A percentile compares a stretch with the other conserved stretches of the same genome.
These are phyloP conservation scores for Epirrhoe alternata DNA, from an alignment of 2,888 invertebrate genomes.

Conservation along the genomic window DNA sequence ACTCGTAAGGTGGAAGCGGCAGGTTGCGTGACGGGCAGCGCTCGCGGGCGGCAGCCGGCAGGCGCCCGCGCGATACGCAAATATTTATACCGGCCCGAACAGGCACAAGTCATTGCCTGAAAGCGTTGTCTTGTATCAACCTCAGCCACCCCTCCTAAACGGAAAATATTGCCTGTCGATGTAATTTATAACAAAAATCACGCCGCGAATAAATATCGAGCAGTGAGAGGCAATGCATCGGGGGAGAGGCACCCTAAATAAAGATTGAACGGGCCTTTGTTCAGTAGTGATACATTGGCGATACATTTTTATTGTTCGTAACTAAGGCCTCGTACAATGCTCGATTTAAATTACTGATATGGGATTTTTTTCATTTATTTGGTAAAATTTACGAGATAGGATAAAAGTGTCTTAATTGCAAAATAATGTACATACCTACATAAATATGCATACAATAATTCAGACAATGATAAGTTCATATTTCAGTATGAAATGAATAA, in stretches of 20 bases:
- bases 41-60: conserved; percentile 54
- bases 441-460: too few species aligned
- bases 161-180: conserved; percentile 75
- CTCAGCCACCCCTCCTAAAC: conserved; percentile 57
- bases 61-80: conserved; percentile 70
- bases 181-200: conserved; percentile 68
- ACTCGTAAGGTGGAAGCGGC: conserved; percentile 62
- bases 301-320: conserved; percentile 45
- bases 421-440: not conserved
- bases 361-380: conserved; percentile 4
- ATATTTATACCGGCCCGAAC: conserved; percentile 69
- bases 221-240: conserved; percentile 44
- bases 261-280: conserved; percentile 61
- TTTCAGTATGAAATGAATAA: not conserved
- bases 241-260: conserved; percentile 57
- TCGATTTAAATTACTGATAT: conserved; percentile 27
- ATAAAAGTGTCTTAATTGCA: not conserved
- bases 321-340: conserved; percentile 35
- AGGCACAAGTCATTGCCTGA: conserved; percentile 75
- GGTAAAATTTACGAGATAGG: conserved; percentile 9
- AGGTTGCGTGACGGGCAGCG: conserved; percentile 68
- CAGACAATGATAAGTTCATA: not conserved
- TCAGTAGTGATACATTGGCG: conserved; percentile 52
- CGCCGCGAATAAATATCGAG: conserved; percentile 57
- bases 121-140: conserved; percentile 77